Base-by-base conservation (phyloP, 2,797 vertebrate genomes). In the Rhadinocentrus ornatus region DNA sequence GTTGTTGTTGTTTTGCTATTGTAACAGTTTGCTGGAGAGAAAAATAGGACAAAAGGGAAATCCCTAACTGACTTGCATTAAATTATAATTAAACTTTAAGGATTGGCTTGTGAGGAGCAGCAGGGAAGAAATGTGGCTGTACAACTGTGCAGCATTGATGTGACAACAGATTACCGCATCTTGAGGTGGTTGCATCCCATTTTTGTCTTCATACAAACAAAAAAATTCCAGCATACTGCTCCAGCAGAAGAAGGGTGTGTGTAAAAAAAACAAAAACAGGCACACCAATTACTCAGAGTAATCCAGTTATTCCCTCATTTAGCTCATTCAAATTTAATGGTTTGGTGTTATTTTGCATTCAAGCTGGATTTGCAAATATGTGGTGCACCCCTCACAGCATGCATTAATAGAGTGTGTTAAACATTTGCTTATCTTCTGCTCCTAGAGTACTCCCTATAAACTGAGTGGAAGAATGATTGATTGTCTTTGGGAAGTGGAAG, bases 271-370 rank as follows among this genome's bases (percentile, higher is more conserved):
- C 75, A 48, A n/a, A n/a, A n/a, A n/a, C n/a, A n/a, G n/a, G 50
- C 16, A 50, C 41, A 55, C 59, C 3, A 6, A 31, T 71, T 9
- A 0, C 58, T 54, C 59, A 26, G 24, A 75, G 68, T 22, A 64
- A 80, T 79, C 71, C 66, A 50, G 74, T 78, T 57, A 32, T 84
- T 59, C 72, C 75, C 81, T 48, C 29, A 11, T 27, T 77, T 71
- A 1, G 60, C 69, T 1, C 71, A 75, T 11, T 13, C 78, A 27
- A 66, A 67, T 67, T 70, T 59, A 75, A 48, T 46, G 68, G 15
- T 50, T 66, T 61, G 15, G 6, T 35, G 41, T 46, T 53, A 1
- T 48, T 26, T 35, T 60, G 8, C 2, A 24, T 62, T 67, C 65
- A 65, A 74, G 75, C 58, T 62, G 61, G 73, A 78, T 77, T 75